Evolutionary conservation across 2,113 vertebrate genomes (phyloP).

Genomic region (Hippocampus comes): DNA sequence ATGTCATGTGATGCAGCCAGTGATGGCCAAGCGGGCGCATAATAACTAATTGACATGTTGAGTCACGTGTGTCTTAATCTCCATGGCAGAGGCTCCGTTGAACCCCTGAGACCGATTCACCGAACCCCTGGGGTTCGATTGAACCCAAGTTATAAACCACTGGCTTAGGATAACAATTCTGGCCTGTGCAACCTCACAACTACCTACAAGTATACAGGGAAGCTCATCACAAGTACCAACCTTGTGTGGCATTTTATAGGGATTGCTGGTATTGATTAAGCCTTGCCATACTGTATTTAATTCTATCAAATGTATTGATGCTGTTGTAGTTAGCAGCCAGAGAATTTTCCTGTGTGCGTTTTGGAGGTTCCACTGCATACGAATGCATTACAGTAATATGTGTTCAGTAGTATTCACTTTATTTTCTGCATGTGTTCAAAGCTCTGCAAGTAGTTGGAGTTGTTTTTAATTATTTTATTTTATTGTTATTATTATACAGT

Average conservation of each 20-base stretch:
- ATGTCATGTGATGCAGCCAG: no score
- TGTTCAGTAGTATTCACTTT: constrained; percentile 9
- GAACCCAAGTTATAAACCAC: no score
- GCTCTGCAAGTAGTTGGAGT: neutral
- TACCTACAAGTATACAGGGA: no score
- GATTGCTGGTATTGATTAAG: neutral
- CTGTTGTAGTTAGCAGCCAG: neutral
- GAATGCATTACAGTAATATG: neutral
- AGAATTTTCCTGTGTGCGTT: neutral
- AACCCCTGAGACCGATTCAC: no score
- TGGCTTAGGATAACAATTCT: no score
- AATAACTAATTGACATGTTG: no score
- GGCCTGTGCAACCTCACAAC: no score
- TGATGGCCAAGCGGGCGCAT: no score
- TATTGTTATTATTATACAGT: neutral
- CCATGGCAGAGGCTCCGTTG: no score
- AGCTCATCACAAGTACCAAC: no score
- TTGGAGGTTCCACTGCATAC: neutral
- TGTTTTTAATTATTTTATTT: neutral
- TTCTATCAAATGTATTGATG: neutral
- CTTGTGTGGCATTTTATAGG: neutral
- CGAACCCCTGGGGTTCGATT: no score
- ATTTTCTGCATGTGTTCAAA: constrained; percentile 24
- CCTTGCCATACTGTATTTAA: neutral
- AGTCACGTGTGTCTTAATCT: no score